A percentile compares a stretch with the other conserved stretches of the same genome.
phyloP scores from a whole-genome alignment of 2,113 vertebrate genomes.

The Campylomormyrus numenius region DNA sequence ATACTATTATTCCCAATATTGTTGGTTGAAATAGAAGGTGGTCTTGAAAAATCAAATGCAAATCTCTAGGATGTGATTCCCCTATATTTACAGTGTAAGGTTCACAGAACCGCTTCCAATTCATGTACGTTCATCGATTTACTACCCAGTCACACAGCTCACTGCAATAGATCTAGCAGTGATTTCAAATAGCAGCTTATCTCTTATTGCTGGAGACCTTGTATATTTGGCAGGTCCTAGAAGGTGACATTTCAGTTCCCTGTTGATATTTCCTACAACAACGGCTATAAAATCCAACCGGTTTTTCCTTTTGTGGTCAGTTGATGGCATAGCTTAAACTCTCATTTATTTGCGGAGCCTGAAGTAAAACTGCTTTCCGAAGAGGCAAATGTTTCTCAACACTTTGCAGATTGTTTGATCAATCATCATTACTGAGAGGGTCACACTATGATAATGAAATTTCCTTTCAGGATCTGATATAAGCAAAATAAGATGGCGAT shows the following conservation, averaged over 20 bases:
- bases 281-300: neutral
- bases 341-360: neutral
- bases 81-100: neutral
- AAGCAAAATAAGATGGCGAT: slow-evolving; percentile 13
- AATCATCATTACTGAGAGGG: neutral
- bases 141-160: neutral
- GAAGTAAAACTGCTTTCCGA: neutral
- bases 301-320: neutral
- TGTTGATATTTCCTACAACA: neutral
- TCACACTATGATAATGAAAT: neutral
- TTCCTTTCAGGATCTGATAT: slow-evolving; percentile 19
- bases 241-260: neutral
- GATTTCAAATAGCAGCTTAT: neutral
- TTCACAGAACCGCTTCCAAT: neutral
- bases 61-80: neutral
- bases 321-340: neutral
- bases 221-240: neutral
- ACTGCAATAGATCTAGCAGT: neutral
- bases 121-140: neutral
- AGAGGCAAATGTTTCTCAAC: neutral
- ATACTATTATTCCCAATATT: neutral
- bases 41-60: neutral
- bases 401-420: neutral
- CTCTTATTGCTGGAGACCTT: neutral
- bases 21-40: neutral